A percentile compares a stretch with the other conserved stretches of the same genome.
These are phyloP conservation scores for Erinaceus europaeus DNA, from an alignment of 2,113 vertebrate genomes.

Conservation along the genomic window DNA sequence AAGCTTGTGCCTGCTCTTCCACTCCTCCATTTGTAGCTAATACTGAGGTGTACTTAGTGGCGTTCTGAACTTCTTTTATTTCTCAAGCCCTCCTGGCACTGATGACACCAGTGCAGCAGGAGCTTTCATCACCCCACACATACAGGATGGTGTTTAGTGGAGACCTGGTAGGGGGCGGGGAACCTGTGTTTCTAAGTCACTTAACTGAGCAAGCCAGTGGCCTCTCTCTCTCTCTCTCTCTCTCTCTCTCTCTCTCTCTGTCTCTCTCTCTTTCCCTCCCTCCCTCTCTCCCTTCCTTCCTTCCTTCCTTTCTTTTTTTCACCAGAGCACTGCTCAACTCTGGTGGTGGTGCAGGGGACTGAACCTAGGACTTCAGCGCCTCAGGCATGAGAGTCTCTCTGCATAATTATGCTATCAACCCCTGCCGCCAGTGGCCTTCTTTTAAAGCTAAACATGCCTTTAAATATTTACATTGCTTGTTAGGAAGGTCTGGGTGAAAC, in stretches of 20 bases:
- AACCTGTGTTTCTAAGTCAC: neutral
- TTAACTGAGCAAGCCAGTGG: neutral
- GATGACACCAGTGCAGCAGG: neutral
- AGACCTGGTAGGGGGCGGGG: neutral
- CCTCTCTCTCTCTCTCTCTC: too few relatives aligned
- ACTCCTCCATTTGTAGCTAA: constrained; percentile 1
- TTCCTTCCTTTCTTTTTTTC: too few relatives aligned
- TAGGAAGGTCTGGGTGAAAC: neutral
- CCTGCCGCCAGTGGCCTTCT: neutral
- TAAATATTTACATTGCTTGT: constrained; percentile 42
- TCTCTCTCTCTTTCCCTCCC: too few relatives aligned
- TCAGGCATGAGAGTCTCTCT: too few relatives aligned
- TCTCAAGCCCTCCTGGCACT: neutral
- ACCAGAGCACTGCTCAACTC: too few relatives aligned
- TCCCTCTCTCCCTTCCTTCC: too few relatives aligned
- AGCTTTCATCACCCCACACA: neutral
- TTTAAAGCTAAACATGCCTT: constrained; percentile 26
- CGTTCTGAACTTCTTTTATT: constrained; percentile 2
- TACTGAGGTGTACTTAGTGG: neutral
- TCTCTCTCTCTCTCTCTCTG: too few relatives aligned
- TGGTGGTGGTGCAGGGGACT: too few relatives aligned
- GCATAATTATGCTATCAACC: too few relatives aligned
- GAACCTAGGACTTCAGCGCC: too few relatives aligned
- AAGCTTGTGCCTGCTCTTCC: neutral
- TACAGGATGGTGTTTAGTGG: neutral